Conservation (phyloP, 2,113 vertebrate species). For the Oreochromis spilurus region DNA sequence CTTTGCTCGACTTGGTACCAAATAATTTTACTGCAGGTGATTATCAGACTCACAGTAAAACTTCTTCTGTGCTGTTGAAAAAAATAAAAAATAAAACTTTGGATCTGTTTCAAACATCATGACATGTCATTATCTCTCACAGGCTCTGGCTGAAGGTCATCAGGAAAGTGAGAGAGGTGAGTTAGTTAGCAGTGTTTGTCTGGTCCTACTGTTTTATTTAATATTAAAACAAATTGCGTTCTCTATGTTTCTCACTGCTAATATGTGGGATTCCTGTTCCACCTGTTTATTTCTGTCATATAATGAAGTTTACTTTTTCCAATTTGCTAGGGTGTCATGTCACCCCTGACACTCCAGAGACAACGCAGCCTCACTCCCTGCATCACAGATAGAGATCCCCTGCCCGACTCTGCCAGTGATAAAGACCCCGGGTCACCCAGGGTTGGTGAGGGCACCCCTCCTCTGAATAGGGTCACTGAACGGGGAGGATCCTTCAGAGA, state of each 20-base stretch:
- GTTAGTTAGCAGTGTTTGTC: background rate
- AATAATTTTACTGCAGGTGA: background rate
- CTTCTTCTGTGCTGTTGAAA: background rate
- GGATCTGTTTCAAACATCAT: background rate
- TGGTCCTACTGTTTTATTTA: background rate
- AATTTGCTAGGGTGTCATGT: conserved; percentile 54
- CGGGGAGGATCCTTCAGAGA: conserved; percentile 59
- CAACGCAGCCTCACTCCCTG: conserved; percentile 63
- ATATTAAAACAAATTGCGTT: background rate
- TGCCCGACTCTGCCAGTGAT: conserved; percentile 53
- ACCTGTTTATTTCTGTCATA: background rate
- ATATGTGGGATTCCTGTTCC: background rate
- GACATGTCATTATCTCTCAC: background rate
- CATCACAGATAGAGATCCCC: conserved; percentile 69
- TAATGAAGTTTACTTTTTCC: background rate
- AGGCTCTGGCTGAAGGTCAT: conserved; percentile 78
- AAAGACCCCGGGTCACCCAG: conserved; percentile 63
- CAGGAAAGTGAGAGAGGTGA: conserved; percentile 80
- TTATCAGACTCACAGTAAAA: background rate
- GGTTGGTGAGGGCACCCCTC: conserved; percentile 37
- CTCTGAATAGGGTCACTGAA: conserved; percentile 22
- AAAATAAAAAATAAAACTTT: background rate
- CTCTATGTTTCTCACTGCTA: background rate
- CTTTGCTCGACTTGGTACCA: background rate
- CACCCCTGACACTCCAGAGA: conserved; percentile 57